Conservation (phyloP, 2,113 vertebrate species). For the Pelecanoides urinatrix region DNA sequence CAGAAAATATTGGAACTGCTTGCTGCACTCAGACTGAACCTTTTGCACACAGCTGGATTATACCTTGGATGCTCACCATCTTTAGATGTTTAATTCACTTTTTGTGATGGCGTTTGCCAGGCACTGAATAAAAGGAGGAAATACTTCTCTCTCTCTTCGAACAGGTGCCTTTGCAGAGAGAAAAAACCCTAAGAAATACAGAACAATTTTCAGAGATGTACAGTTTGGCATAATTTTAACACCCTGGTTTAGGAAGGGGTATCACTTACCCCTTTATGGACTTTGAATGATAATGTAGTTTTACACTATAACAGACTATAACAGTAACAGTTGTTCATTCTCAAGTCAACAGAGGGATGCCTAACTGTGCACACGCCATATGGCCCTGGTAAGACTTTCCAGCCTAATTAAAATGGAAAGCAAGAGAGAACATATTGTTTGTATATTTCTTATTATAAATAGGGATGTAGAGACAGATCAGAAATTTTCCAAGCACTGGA, state of each 20-base stretch:
- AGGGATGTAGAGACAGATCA: neutral
- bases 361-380: neutral
- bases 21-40: neutral
- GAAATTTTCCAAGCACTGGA: neutral
- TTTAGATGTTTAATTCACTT: neutral
- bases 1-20: neutral
- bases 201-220: neutral
- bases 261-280: neutral
- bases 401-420: constrained; percentile 11
- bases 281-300: constrained; percentile 19
- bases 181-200: neutral
- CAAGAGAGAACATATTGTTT: neutral
- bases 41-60: neutral
- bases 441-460: neutral
- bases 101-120: neutral
- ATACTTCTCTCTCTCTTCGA: neutral
- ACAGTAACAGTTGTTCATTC: neutral
- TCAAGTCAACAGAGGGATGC: neutral
- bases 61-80: neutral
- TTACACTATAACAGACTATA: neutral
- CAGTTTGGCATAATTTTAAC: neutral
- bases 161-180: neutral
- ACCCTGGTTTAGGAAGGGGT: neutral
- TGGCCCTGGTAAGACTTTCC: neutral
- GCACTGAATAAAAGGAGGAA: neutral